Conservation (phyloP, 2,113 vertebrate genomes). For the Camelus bactrianus region DNA sequence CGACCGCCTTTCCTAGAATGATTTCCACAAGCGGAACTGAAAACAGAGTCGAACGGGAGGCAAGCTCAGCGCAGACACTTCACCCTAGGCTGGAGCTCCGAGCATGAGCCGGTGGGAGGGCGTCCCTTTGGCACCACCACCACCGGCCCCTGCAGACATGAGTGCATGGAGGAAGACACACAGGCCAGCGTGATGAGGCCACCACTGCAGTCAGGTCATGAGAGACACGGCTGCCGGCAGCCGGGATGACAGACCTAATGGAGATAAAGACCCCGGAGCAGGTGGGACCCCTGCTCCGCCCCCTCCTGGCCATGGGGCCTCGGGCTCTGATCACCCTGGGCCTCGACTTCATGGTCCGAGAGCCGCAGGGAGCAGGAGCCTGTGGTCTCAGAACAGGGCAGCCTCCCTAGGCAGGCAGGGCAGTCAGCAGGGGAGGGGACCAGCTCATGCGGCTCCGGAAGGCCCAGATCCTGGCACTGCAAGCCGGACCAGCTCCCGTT, state of each 20-base stretch:
- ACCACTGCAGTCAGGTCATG: not conserved
- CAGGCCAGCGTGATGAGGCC: not conserved
- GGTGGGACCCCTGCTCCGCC: too few species aligned
- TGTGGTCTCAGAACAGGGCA: not conserved
- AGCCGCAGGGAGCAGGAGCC: fast-evolving
- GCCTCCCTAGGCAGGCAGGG: not conserved
- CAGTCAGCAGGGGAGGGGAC: fast-evolving
- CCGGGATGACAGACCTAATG: not conserved
- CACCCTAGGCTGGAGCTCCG: not conserved
- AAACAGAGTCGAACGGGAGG: not conserved
- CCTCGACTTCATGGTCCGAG: not conserved
- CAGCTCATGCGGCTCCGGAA: not conserved
- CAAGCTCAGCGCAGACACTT: not conserved
- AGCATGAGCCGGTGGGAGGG: fast-evolving
- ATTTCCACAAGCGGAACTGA: not conserved
- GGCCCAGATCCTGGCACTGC: not conserved
- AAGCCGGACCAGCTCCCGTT: fast-evolving
- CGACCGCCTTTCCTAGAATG: not conserved
- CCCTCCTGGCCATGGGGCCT: not conserved
- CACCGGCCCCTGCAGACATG: not conserved
- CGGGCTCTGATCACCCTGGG: not conserved
- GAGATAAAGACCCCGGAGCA: not conserved
- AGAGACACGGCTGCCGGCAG: fast-evolving
- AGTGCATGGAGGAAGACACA: not conserved
- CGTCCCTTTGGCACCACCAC: not conserved